Conservation (phyloP, 2,797 vertebrate genomes). For the Australoheros facetus region DNA sequence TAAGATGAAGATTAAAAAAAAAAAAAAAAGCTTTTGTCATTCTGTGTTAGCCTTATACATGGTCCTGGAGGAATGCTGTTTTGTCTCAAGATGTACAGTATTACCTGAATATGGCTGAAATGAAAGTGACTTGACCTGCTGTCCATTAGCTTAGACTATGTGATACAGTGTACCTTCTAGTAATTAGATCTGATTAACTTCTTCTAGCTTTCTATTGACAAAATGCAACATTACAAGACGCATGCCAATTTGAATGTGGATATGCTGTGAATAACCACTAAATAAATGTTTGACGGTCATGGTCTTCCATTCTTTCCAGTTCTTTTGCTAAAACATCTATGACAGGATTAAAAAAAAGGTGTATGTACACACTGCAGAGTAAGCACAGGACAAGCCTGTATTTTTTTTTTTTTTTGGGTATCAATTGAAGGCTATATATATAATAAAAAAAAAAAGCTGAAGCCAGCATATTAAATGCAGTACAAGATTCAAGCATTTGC, state of each 20-base stretch:
- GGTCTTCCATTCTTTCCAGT: neutral
- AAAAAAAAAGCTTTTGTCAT: neutral
- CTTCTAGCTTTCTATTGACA: neutral
- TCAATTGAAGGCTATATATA: conserved; percentile 51
- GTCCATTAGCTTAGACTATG: neutral
- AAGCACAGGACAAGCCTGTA: conserved; percentile 32
- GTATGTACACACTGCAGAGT: conserved; percentile 34
- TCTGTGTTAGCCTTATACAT: too few relatives aligned
- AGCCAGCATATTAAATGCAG: conserved; percentile 47
- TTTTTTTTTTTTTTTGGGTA: conserved; percentile 13
- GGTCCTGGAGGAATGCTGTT: too few relatives aligned
- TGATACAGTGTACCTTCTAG: neutral
- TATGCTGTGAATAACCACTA: neutral
- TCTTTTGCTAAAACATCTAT: neutral
- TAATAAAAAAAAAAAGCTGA: conserved; percentile 58
- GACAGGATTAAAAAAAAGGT: neutral
- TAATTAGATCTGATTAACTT: neutral
- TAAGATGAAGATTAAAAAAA: neutral
- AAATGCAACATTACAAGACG: neutral
- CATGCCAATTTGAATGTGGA: neutral
- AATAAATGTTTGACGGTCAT: neutral
- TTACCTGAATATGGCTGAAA: too few relatives aligned
- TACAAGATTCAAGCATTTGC: conserved; percentile 44
- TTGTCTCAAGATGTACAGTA: too few relatives aligned
- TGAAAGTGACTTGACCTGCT: too few relatives aligned